phyloP scores from a whole-genome alignment of 2,888 invertebrate species.

The Campoplex capitator region DNA sequence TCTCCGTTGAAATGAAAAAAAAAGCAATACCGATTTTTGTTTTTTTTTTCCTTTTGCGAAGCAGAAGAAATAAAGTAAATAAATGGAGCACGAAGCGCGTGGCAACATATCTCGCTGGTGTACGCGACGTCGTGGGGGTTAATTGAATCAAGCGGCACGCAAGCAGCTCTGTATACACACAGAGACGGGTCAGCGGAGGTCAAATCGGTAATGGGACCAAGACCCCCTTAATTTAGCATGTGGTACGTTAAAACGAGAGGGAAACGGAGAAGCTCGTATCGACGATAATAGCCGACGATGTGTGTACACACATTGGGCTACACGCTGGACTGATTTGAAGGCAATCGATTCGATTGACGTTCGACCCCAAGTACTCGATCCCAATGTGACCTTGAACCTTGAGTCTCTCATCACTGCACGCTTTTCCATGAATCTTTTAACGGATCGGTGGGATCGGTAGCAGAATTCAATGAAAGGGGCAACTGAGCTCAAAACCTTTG shows the following conservation, averaged over 20 bases:
- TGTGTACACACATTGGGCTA: not conserved
- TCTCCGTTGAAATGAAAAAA: not conserved
- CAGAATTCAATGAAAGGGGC: not conserved
- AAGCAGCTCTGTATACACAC: constrained; percentile 78
- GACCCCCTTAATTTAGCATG: constrained; percentile 77
- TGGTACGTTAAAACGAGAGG: constrained; percentile 45
- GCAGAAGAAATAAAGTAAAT: not conserved
- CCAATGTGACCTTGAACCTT: constrained; percentile 43
- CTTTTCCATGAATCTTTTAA: not conserved
- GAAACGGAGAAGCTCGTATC: constrained; percentile 31
- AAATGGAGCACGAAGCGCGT: constrained; percentile 57
- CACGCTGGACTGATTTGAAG: constrained; percentile 28
- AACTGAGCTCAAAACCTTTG: not conserved
- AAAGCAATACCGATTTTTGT: not conserved
- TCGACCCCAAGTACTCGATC: constrained; percentile 54
- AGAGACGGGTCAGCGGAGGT: constrained; percentile 82
- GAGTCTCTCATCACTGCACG: constrained; percentile 5
- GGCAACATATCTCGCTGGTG: constrained; percentile 59
- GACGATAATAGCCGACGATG: constrained; percentile 21
- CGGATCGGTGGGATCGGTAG: not conserved
- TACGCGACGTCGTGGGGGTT: constrained; percentile 77
- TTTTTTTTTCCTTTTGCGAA: not conserved
- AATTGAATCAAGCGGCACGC: constrained; percentile 83
- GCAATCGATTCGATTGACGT: constrained; percentile 66
- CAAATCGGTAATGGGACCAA: constrained; percentile 82